A percentile compares a stretch with the other conserved stretches of the same genome.
These are phyloP conservation scores for Halictus ligatus DNA, from an alignment of 2,888 invertebrate species.

Conservation along the genomic window DNA sequence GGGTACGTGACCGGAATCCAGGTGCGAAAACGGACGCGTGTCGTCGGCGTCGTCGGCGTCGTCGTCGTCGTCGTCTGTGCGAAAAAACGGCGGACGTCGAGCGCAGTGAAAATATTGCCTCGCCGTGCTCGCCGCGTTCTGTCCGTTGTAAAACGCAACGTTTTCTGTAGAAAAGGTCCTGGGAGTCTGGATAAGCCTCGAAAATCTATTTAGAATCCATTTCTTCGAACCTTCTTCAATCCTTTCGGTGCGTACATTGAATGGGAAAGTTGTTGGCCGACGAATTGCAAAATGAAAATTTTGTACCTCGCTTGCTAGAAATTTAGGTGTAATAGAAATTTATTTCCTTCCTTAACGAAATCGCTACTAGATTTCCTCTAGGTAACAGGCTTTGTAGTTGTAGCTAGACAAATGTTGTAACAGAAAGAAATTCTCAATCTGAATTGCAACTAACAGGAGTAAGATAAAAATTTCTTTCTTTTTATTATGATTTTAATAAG, in stretches of 20 bases:
- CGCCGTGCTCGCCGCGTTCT: neutral
- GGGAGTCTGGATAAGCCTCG: neutral
- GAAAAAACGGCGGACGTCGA: neutral
- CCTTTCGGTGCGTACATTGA: neutral
- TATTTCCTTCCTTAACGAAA: too few species aligned
- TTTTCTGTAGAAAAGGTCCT: neutral
- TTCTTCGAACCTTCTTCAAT: neutral
- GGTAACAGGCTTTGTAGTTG: neutral
- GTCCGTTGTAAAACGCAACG: neutral
- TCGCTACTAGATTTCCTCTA: too few species aligned
- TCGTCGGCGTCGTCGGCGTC: neutral
- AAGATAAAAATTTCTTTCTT: too few species aligned
- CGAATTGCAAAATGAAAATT: too few species aligned
- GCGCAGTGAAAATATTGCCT: neutral
- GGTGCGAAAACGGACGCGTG: neutral
- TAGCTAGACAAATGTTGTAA: neutral
- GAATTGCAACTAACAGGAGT: neutral
- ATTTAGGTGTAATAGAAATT: too few species aligned
- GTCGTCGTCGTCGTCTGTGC: neutral
- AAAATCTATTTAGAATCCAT: neutral
- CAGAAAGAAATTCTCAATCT: neutral
- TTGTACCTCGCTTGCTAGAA: too few species aligned
- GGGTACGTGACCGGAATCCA: constrained; percentile 44
- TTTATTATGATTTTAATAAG: too few species aligned
- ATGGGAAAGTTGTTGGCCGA: neutral